A percentile compares a stretch with the other conserved stretches of the same genome.
These are phyloP conservation scores for Sminthurinus aureus DNA, from an alignment of 2,888 invertebrate species.

Conservation along the genomic window DNA sequence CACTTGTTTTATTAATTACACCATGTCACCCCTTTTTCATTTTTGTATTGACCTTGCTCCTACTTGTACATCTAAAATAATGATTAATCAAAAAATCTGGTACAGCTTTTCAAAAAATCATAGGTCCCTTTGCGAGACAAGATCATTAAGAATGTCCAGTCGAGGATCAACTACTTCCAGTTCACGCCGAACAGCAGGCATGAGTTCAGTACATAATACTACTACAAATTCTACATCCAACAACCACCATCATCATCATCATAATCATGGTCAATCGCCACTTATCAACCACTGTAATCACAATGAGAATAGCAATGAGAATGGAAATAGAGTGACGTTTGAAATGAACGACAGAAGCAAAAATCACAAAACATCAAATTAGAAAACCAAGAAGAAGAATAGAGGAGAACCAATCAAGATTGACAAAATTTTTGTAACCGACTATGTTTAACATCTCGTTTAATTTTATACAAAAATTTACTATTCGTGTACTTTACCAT, in stretches of 20 bases:
- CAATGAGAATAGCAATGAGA: conserved; percentile 37
- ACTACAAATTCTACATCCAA: conserved; percentile 18
- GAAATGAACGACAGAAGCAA: conserved; percentile 29
- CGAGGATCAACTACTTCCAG: conserved; percentile 51
- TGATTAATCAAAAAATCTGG: neutral
- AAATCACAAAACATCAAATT: too few species aligned
- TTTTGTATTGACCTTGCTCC: neutral
- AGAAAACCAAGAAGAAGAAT: too few species aligned
- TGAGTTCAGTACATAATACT: conserved; percentile 29
- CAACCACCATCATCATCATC: too few species aligned
- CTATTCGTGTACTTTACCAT: too few species aligned
- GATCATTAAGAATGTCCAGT: conserved; percentile 57
- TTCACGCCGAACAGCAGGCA: conserved; percentile 43
- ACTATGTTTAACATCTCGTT: too few species aligned
- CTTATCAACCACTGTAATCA: conserved; percentile 13
- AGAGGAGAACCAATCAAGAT: too few species aligned
- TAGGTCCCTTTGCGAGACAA: conserved; percentile 49
- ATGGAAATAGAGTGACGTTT: conserved; percentile 2
- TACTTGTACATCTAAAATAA: too few species aligned
- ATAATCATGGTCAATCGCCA: conserved; percentile 16
- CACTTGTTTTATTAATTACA: neutral
- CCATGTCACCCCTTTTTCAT: neutral
- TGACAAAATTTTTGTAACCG: too few species aligned
- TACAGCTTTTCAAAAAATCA: conserved; percentile 28
- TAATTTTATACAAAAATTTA: too few species aligned